These are phyloP conservation scores for Cardinalis cardinalis DNA, from an alignment of 2,113 vertebrate species.

Conservation along the genomic window DNA sequence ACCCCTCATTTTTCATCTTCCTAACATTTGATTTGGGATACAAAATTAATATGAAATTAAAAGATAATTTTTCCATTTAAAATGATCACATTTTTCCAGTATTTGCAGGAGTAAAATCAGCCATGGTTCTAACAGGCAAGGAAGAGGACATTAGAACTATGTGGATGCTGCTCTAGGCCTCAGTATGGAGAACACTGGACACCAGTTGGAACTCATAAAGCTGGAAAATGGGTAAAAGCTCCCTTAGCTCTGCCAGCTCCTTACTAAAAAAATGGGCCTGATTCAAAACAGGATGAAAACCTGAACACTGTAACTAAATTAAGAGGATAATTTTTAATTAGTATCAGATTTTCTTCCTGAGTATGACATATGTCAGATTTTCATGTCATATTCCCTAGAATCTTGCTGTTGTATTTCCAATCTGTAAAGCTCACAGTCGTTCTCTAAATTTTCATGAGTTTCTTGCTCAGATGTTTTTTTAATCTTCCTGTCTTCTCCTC, in stretches of 20 bases:
- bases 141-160: not conserved
- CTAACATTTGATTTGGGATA: not conserved
- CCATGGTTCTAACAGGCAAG: not conserved
- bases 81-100: not conserved
- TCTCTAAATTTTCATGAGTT: not conserved
- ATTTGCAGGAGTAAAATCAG: not conserved
- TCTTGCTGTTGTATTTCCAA: not conserved
- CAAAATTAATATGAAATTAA: not conserved
- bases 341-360: not conserved
- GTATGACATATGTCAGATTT: not conserved
- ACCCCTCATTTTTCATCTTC: not conserved
- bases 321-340: not conserved
- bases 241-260: not conserved
- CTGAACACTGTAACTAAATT: not conserved
- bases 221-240: not conserved
- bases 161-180: not conserved
- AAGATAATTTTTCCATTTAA: not conserved
- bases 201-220: not conserved
- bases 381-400: not conserved
- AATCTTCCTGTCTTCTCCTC: not conserved
- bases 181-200: fast-evolving
- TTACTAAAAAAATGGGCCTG: not conserved
- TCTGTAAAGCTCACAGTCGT: not conserved
- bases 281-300: not conserved
- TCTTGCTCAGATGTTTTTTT: not conserved